A percentile compares a stretch with the other conserved stretches of the same genome.
Evolutionary conservation across 2,888 invertebrate species (phyloP).

Genomic region (Cybosia mesomella): DNA sequence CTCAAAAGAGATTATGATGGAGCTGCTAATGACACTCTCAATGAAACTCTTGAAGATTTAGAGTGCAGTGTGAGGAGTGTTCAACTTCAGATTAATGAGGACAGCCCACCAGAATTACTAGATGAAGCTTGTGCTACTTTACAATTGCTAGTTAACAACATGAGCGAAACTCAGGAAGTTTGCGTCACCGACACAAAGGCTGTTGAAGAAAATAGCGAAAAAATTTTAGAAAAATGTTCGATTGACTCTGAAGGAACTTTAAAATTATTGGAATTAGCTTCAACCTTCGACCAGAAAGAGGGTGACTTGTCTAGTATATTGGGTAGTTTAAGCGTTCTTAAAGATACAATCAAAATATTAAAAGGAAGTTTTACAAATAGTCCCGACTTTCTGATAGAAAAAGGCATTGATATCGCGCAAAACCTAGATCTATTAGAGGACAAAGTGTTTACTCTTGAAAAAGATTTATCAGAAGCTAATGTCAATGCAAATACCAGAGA

Average conservation of each 20-base stretch:
- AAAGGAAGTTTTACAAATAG: constrained; percentile 63
- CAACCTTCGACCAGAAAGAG: constrained; percentile 64
- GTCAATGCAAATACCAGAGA: constrained; percentile 66
- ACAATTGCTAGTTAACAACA: constrained; percentile 70
- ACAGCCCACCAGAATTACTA: constrained; percentile 73
- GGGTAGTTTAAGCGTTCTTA: constrained; percentile 60
- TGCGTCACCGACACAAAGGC: constrained; percentile 43
- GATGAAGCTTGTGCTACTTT: constrained; percentile 80
- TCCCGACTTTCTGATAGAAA: constrained; percentile 73
- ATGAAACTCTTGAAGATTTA: constrained; percentile 83
- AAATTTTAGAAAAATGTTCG: constrained; percentile 64
- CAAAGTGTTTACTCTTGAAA: constrained; percentile 74
- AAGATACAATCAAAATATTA: constrained; percentile 66
- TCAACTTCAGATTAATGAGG: constrained; percentile 79
- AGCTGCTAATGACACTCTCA: constrained; percentile 71
- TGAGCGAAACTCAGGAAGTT: constrained; percentile 65
- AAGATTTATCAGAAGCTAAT: constrained; percentile 59
- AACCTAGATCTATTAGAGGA: constrained; percentile 80
- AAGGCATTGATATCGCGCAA: constrained; percentile 75
- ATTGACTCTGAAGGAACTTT: constrained; percentile 67
- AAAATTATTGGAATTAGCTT: constrained; percentile 77
- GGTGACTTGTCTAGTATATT: constrained; percentile 57
- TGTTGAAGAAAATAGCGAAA: constrained; percentile 48
- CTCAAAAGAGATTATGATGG: constrained; percentile 76
- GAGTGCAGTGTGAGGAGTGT: constrained; percentile 85